Evolutionary conservation across 2,888 invertebrate species (phyloP).

Genomic region (Tribolium freemani): DNA sequence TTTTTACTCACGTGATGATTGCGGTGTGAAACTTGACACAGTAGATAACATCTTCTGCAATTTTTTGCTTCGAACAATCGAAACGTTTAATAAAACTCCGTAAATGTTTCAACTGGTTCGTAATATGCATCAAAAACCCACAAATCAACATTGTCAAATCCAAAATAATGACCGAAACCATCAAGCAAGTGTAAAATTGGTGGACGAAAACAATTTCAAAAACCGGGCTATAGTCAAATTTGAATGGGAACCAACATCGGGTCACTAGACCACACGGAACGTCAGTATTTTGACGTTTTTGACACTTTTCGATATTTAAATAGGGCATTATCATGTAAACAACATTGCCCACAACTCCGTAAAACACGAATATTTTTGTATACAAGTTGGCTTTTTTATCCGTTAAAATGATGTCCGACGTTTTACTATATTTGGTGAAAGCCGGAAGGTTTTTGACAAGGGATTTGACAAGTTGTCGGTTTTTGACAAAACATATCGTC

Average conservation of each 20-base stretch:
- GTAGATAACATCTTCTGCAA: conserved; percentile 36
- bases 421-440: conserved; percentile 5
- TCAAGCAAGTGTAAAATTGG: conserved; percentile 49
- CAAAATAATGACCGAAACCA: conserved; percentile 51
- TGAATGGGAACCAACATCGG: conserved; percentile 49
- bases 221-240: conserved; percentile 47
- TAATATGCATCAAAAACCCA: conserved; percentile 53
- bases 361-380: conserved; percentile 48
- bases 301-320: conserved; percentile 44
- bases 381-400: conserved; percentile 44
- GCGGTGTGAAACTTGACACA: conserved; percentile 52
- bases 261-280: conserved; percentile 53
- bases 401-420: conserved; percentile 26
- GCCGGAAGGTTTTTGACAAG: conserved; percentile 42
- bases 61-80: conserved; percentile 4
- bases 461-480: conserved; percentile 24
- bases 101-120: conserved; percentile 52
- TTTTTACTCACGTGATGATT: conserved; percentile 49
- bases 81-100: conserved; percentile 38
- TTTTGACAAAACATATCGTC: conserved; percentile 41
- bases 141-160: conserved; percentile 51
- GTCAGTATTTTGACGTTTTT: conserved; percentile 45
- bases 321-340: conserved; percentile 49
- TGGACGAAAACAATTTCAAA: conserved; percentile 45
- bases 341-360: conserved; percentile 50